These are phyloP conservation scores for Paratrypauchen microcephalus DNA, from an alignment of 2,797 vertebrate species.

Conservation along the genomic window DNA sequence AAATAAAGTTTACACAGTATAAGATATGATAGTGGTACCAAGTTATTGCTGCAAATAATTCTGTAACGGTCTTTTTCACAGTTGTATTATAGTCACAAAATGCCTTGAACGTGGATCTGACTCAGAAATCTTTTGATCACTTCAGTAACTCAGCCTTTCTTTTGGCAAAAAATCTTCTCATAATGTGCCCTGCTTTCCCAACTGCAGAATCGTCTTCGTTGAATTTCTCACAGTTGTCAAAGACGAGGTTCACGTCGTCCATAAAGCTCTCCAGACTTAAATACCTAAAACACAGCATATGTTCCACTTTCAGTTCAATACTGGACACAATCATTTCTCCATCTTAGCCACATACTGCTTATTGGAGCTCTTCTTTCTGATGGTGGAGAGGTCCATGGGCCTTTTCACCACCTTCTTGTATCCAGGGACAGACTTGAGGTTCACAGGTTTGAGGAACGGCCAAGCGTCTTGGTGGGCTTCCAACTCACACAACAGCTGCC, in stretches of 20 bases:
- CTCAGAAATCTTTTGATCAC: constrained; percentile 39
- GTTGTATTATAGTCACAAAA: constrained; percentile 69
- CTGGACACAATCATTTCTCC: not conserved
- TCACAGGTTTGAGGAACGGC: constrained; percentile 95
- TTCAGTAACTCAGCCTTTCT: constrained; percentile 93
- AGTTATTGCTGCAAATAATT: constrained; percentile 67
- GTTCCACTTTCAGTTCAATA: not conserved
- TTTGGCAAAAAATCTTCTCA: constrained; percentile 96
- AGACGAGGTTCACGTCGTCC: constrained; percentile 92
- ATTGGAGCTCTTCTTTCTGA: constrained; percentile 91
- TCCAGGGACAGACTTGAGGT: constrained; percentile 93
- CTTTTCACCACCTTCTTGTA: constrained; percentile 97
- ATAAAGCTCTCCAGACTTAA: constrained; percentile 89
- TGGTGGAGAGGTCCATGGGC: constrained; percentile 98
- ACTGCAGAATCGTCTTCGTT: constrained; percentile 98
- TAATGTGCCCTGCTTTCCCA: constrained; percentile 92
- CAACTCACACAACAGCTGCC: constrained; percentile 90
- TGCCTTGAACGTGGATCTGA: constrained; percentile 42
- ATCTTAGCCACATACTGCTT: constrained; percentile 79
- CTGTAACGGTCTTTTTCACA: not conserved
- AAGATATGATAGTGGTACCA: constrained; percentile 78
- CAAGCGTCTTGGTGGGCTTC: constrained; percentile 95
- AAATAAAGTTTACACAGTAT: constrained; percentile 81
- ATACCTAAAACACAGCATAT: constrained; percentile 79
- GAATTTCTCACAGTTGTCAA: constrained; percentile 98